phyloP scores from a whole-genome alignment of 2,113 vertebrate genomes.

The Corythaixoides concolor region DNA sequence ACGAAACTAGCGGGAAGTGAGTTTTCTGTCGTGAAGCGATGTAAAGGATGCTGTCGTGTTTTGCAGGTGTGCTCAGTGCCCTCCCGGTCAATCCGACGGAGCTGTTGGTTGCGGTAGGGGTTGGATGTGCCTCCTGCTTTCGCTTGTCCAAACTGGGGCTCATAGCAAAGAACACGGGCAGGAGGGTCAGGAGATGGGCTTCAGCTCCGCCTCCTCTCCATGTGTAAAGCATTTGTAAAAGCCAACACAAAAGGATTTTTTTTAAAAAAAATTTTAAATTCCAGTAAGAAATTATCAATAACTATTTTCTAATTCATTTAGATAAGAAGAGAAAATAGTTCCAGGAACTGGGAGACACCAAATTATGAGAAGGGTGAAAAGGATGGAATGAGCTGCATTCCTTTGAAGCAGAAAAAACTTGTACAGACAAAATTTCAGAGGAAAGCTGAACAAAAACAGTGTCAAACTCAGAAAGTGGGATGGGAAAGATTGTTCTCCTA shows the following conservation, averaged over 20 bases:
- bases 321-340: neutral
- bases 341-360: neutral
- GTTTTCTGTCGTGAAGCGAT: neutral
- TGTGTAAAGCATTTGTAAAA: neutral
- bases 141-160: neutral
- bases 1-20: neutral
- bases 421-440: neutral
- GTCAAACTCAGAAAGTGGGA: fast-evolving
- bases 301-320: neutral
- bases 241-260: fast-evolving
- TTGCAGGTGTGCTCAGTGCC: too few relatives aligned
- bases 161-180: fast-evolving
- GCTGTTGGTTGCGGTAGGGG: neutral
- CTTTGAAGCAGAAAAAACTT: neutral
- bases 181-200: neutral
- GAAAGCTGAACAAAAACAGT: neutral
- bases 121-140: too few relatives aligned
- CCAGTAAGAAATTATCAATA: neutral
- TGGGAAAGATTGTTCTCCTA: neutral
- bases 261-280: neutral
- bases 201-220: neutral
- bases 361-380: neutral
- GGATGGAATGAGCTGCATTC: neutral
- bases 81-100: neutral
- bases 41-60: neutral